Evolutionary conservation across 92 coral and sea anemone species (phyloP).

Genomic region (Isaurus tuberculatus): DNA sequence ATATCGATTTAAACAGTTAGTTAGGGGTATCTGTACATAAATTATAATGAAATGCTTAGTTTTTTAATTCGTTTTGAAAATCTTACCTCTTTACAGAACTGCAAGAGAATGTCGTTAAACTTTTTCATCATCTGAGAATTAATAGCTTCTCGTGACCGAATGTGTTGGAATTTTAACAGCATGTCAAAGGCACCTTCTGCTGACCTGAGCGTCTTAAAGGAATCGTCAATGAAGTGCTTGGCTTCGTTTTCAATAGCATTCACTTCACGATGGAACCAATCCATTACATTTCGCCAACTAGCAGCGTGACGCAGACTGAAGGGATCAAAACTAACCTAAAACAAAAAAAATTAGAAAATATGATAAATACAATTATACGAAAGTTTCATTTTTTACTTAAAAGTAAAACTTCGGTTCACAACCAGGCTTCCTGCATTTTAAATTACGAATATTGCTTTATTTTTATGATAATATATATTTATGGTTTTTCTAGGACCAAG

Average conservation of each 20-base stretch:
- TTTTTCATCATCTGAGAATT: conserved; percentile 99
- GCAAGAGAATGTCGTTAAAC: conserved; percentile 93
- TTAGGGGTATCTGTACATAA: background rate
- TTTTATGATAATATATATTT: too few species aligned
- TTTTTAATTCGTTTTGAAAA: background rate
- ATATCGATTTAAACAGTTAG: background rate
- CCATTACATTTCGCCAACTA: conserved; percentile 98
- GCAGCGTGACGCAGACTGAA: conserved; percentile 93
- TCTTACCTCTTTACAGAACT: conserved; percentile 98
- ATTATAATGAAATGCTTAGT: background rate
- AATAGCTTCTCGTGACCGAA: conserved; percentile 96
- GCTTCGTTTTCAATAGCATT: conserved; percentile 98
- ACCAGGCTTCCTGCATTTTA: too few species aligned
- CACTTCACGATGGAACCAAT: conserved; percentile 98
- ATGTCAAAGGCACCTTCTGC: conserved; percentile 99
- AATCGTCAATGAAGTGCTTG: conserved; percentile 95
- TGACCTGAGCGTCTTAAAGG: conserved; percentile 94
- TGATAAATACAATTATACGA: too few species aligned
- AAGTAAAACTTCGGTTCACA: too few species aligned
- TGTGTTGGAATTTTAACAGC: conserved; percentile 96
- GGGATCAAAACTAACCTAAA: conserved; percentile 94
- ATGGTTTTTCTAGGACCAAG: too few species aligned
- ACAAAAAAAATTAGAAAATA: background rate
- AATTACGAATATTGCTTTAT: too few species aligned
- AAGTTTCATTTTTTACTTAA: too few species aligned